Base-by-base conservation (phyloP, 2,797 vertebrate species). In the Vultur gryphus region DNA sequence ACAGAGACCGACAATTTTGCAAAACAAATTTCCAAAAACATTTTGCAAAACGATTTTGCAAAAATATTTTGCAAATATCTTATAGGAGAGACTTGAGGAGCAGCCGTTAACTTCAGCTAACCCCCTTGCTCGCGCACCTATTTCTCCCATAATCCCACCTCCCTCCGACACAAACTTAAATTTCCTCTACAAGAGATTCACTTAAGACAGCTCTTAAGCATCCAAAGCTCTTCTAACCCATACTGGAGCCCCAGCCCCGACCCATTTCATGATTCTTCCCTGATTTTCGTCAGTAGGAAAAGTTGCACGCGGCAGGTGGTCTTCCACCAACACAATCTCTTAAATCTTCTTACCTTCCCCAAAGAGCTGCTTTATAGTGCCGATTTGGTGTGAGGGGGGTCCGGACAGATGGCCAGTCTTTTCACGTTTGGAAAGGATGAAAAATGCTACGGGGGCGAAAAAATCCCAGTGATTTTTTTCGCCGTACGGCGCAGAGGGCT, bases 351-450 rank as follows among this genome's bases (percentile, higher is more conserved):
- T 98, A 98, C 98, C 98, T 98, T 97, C 73, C 26, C 82, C 97
- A 91, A 96, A 95, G 96, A 97, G 97, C 86, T 5, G 94, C 97
- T 93, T 93, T 84, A 48, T 84, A 48, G 93, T 87, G 87, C 84
- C 8, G 94, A 89, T 89, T 51, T 80, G 73, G 95, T 2, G 97
- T 96, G 91, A 96, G 66, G 93, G 77, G 80, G 97, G 90, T 98
- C 94, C 95, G 73, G 95, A 97, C 98, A 98, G 98, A 98, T 97
- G 98, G 98, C 91, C 97, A 96, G 97, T 89, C 98, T 97, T 98
- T 97, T 96, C 97, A 96, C 87, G 95, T 97, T 98, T 97, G 97
- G 97, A 98, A 98, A 98, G 96, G 96, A 99, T 98, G 98, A 97
- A 97, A 98, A 98, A 98, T 94, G 97, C 98, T 98, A 98, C 97